These are phyloP conservation scores for Aurelia sp. DNA, from an alignment of 30 jellyfish, hydroid and myxozoan species.

Conservation along the genomic window DNA sequence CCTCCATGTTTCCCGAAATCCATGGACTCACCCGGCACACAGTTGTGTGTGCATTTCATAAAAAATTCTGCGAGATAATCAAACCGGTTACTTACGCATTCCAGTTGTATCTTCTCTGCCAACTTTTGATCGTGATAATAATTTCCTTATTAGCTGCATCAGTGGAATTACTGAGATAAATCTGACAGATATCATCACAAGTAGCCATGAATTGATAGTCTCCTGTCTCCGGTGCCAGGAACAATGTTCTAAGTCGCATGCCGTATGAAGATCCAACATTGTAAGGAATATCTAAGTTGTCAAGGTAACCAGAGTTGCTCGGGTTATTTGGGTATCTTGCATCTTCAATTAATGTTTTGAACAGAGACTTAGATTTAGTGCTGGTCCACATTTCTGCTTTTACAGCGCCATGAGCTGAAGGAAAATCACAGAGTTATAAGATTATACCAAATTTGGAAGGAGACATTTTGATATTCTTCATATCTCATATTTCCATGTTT, in stretches of 20 bases:
- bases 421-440: too few relatives aligned
- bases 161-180: not conserved
- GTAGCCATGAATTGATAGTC: slow-evolving; percentile 46
- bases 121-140: not conserved
- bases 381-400: slow-evolving; percentile 18
- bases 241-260: slow-evolving; percentile 32
- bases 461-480: too few relatives aligned
- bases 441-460: too few relatives aligned
- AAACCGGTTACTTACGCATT: not conserved
- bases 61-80: too few relatives aligned
- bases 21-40: too few relatives aligned
- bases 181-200: slow-evolving; percentile 48
- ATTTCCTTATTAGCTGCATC: not conserved
- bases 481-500: too few relatives aligned
- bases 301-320: slow-evolving; percentile 53
- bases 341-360: slow-evolving; percentile 36
- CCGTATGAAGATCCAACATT: slow-evolving; percentile 34
- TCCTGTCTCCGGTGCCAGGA: slow-evolving; percentile 79
- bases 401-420: slow-evolving; percentile 56
- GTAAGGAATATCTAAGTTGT: slow-evolving; percentile 64
- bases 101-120: not conserved
- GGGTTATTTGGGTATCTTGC: slow-evolving; percentile 79
- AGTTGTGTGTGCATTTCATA: too few relatives aligned
- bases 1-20: too few relatives aligned
- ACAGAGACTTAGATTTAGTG: not conserved